Evolutionary conservation across 2,113 vertebrate species (phyloP), one percentile per base, ranked within the genome.

Genomic region (Pipa parva): DNA sequence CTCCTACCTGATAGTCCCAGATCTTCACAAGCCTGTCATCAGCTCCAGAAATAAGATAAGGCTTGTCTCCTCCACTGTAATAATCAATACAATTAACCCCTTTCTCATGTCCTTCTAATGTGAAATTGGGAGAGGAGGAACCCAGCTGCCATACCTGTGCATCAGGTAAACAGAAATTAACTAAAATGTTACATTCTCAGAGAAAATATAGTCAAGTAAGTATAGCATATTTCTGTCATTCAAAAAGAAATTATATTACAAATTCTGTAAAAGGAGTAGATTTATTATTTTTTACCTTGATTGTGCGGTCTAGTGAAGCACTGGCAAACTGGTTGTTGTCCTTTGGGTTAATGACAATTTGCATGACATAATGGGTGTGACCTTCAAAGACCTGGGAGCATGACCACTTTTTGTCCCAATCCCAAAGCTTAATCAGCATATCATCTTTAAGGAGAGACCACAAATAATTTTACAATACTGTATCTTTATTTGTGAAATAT

Each of bases 291-390:
- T 7, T 49, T 87, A 98, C 95, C 92, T 99, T 99, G 74, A 99
- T 98, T 17, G 97, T 99, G 68, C 97, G 91, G 74, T 99, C 97
- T 80, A 99, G 76, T 36, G 97, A 99, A 0, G 97, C 95, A 48
- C 96, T 99, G 46, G 97, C 97, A 89, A 99, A 99, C 81, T 99
- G 97, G 76, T 99, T 99, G 76, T 99, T 99, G 75, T 99, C 97
- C 77, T 99, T 99, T 5, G 97, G 97, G 77, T 99, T 99, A 77
- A 99, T 98, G 68, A 99, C 97, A 71, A 99, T 99, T 81, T 99
- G 95, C 97, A 99, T 99, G 49, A 99, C 97, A 0, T 99, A 99
- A 78, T 99, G 97, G n/a, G 96, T 99, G 71, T 99, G 97, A 59
- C 97, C 97, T 82, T 99, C 97, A 87, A 99, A 99, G 71, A 99